Evolutionary conservation across 2,888 invertebrate species (phyloP), one percentile per base, ranked within the genome.

Genomic region (Mylabris sibirica): DNA sequence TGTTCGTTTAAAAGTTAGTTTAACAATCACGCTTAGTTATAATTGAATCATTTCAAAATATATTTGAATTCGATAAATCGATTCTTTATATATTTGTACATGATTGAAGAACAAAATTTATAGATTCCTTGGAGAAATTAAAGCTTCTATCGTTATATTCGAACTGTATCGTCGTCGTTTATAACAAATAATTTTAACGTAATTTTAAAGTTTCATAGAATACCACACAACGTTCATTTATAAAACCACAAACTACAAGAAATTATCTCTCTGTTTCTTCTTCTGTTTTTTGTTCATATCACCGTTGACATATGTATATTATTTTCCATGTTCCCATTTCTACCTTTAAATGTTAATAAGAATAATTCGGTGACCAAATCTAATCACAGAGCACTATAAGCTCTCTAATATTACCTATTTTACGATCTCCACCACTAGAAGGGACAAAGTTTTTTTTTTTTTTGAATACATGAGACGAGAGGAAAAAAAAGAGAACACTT

Each of bases 361-460:
- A 22, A 62, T 61, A 14, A n/a, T 35, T 60, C 61, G 62, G 63
- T 49, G 60, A 38, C 65, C 63, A 26, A 60, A 64, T 69, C 66
- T 69, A 66, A 69, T 69, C 66, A 69, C 66, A 67, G 64, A 38
- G 66, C 38, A 64, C 61, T 60, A 64, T 64, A 69, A 35, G 35
- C 38, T 30, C 30, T 30, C 30, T 30, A 30, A 30, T 30, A 30
- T 0, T 8, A 30, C 4, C 66, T 64, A 66, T 64, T 69, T 69
- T 64, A 49, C 20, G 49, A n/a, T 20, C 8, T 44, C 41, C 2
- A 17, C n/a, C 8, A 4, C 8, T 30, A 8, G 30, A 30, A 8
- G 30, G n/a, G n/a, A n/a, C n/a, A n/a, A n/a, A n/a, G n/a, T n/a
- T n/a, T n/a, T n/a, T n/a, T n/a, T n/a, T n/a, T n/a, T 30, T 30